Conservation (phyloP, 2,888 invertebrate genomes). For the Pteria penguin region DNA sequence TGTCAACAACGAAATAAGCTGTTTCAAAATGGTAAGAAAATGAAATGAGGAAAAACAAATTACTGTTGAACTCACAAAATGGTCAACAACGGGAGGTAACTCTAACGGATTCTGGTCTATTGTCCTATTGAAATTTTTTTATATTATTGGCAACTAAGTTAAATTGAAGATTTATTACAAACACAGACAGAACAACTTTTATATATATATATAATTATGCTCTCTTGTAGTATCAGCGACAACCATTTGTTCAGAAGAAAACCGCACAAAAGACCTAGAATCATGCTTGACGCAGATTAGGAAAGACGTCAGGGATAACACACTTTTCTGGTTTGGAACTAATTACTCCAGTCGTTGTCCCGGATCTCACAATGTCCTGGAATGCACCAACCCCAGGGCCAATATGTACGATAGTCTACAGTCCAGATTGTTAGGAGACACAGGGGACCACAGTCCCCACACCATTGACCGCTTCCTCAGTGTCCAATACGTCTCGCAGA, state of each 20-base stretch:
- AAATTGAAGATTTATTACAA: no score
- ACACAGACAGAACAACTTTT: no score
- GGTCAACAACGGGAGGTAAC: no score
- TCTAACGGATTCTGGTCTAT: no score
- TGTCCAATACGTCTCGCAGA: slow-evolving; percentile 30
- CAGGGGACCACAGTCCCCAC: slow-evolving; percentile 10
- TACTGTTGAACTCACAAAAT: no score
- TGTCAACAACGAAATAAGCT: no score
- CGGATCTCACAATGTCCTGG: background rate
- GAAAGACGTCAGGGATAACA: background rate
- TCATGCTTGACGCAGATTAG: background rate
- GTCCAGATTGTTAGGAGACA: slow-evolving; percentile 33
- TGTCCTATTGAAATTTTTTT: no score
- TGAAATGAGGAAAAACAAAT: no score
- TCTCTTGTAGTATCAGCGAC: no score
- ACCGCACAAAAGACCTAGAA: background rate
- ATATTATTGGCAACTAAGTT: no score
- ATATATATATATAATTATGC: no score
- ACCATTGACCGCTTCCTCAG: slow-evolving; percentile 40
- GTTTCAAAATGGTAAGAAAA: no score
- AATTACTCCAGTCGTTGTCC: slow-evolving; percentile 22
- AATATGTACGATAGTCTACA: slow-evolving; percentile 32
- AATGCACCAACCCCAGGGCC: slow-evolving; percentile 8
- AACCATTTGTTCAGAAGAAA: background rate
- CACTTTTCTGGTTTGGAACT: slow-evolving; percentile 28